Base-by-base conservation (phyloP, 2,888 invertebrate genomes). In the Cephus pulcher region DNA sequence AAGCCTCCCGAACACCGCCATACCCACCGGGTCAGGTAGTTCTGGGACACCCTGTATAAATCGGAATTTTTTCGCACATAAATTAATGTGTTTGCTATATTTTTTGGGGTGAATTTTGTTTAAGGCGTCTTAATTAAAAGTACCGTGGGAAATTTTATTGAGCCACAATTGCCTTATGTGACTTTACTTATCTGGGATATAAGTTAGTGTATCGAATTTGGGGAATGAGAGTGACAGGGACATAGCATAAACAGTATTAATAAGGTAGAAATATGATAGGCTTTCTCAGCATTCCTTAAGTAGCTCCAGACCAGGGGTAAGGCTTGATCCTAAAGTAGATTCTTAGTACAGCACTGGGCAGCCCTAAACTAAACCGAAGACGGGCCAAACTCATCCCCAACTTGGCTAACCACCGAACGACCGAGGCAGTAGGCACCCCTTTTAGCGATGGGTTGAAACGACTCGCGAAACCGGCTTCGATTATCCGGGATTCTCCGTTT, bases 351-450 rank as follows among this genome's bases (percentile, higher is more conserved):
- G 56, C 56, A 56, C 56, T 56, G 56, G 56, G 56, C 56, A 56
- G 56, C 83, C 82, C 82, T 80, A 86, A 88, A 88, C 87, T 86
- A 84, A 84, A 84, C 86, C 83, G 87, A 88, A 88, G 88, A 88
- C 85, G 84, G 86, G 87, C 87, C 87, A 88, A 89, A 89, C 89
- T 89, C 89, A 85, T 88, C 86, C 86, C 82, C 84, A 85, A 88
- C 86, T 89, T 87, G 89, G 89, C 86, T 84, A 88, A 88, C 87
- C 86, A 80, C 85, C 83, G 83, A 84, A 82, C 86, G 82, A 78
- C 78, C 75, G 75, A 75, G 75, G 74, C 78, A 23, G 75, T 56
- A 23, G 56, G 56, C 56, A 56, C 56, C 56, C 56, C 56, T 56
- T 56, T 56, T 56, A 56, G 35, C 77, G 77, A 77, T n/a, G 73